phyloP scores from a whole-genome alignment of 2,797 vertebrate genomes.

The Gambusia yucatana region DNA sequence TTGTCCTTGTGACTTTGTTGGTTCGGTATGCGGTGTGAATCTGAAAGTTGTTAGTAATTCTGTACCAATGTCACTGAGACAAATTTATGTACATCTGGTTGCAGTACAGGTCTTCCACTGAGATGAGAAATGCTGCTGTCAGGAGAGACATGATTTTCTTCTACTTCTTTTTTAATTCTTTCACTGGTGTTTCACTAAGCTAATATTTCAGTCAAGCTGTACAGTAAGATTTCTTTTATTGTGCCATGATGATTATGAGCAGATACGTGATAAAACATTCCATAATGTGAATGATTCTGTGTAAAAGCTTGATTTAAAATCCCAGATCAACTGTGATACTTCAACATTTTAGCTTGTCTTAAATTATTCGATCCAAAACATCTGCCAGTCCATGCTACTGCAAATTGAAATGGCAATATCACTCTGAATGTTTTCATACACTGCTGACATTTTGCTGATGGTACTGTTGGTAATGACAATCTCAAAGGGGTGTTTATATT shows the following conservation, averaged over 20 bases:
- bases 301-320: constrained; percentile 50
- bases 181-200: constrained; percentile 41
- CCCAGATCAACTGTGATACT: constrained; percentile 53
- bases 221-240: constrained; percentile 52
- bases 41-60: constrained; percentile 43
- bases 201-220: constrained; percentile 49
- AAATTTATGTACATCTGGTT: constrained; percentile 49
- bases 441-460: constrained; percentile 68
- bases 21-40: constrained; percentile 44
- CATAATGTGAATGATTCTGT: constrained; percentile 54
- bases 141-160: constrained; percentile 23
- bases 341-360: constrained; percentile 46
- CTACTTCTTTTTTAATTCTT: constrained; percentile 17
- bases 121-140: constrained; percentile 21
- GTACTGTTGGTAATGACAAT: constrained; percentile 67
- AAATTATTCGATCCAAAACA: constrained; percentile 65
- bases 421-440: constrained; percentile 55
- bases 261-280: constrained; percentile 56
- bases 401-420: constrained; percentile 66
- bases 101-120: constrained; percentile 18
- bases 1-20: constrained; percentile 29
- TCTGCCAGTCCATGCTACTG: constrained; percentile 56
- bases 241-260: constrained; percentile 62
- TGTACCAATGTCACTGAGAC: constrained; percentile 48
- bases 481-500: constrained; percentile 71